Base-by-base conservation (phyloP, 2,888 invertebrate genomes). In the Automeris io region DNA sequence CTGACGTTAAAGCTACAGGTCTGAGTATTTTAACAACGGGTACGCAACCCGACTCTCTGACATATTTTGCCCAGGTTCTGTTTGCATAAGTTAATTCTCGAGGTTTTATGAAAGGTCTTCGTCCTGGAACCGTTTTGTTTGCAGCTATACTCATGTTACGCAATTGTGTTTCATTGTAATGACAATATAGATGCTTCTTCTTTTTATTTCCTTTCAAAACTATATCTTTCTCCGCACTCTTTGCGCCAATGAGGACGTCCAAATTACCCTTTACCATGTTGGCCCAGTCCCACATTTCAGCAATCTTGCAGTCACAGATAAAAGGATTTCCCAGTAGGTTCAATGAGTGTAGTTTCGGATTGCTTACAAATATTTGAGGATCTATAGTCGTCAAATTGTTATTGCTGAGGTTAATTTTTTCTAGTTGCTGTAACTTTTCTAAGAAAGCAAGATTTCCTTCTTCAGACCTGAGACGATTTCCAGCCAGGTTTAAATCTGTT, bases 271-370 rank as follows among this genome's bases (percentile, higher is more conserved):
- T 91, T 22, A 88, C 88, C 68, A 90, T 87, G 23, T 89, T 76
- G 0, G 92, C 92, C 92, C 92, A 92, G 51, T 91, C 89, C 92
- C 92, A 92, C 82, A 91, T 89, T 40, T 91, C 90, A 0, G 90
- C 90, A 16, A 92, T 88, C 45, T 90, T 88, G 51, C 92, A 93
- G 51, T 91, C 90, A 56, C 92, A 92, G 39, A 88, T 72, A 77
- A 92, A 92, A 1, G 91, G 92, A 71, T 93, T 92, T 2, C 91
- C 91, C 5, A 91, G 77, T 4, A 93, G 70, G 57, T 91, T 91
- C 33, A 92, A 53, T 2, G 89, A 90, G 40, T 88, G 72, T 3
- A 93, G 58, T 42, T 86, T 87, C 0, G 88, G 87, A 68, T 91
- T 92, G 34, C 80, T 72, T 1, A 73, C 69, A 36, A 91, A 87